Evolutionary conservation across 1,140 invertebrate species (phyloP).

Genomic region (Riptortus pedestris): DNA sequence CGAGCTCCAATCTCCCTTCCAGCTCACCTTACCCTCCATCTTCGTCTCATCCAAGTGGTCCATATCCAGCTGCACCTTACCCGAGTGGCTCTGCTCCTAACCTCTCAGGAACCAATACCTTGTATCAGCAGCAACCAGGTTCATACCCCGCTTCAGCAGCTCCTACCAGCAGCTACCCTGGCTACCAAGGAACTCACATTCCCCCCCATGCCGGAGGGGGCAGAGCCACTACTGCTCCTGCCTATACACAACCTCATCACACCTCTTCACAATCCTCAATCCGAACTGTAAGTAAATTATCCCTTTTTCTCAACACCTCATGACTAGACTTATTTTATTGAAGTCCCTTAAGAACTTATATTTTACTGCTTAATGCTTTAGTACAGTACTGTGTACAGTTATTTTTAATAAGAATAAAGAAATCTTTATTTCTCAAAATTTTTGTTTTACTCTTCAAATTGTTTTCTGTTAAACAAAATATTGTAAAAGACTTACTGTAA

Average conservation of each 20-base stretch:
- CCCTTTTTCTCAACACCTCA: too few species aligned
- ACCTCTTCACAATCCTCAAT: neutral
- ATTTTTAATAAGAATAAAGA: too few species aligned
- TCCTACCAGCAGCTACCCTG: neutral
- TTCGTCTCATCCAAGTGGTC: neutral
- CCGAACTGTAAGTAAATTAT: neutral
- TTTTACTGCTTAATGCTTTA: too few species aligned
- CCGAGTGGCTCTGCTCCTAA: neutral
- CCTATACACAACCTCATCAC: neutral
- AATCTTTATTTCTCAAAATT: too few species aligned
- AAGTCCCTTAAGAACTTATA: too few species aligned
- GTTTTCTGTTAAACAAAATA: too few species aligned
- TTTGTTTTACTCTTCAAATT: too few species aligned
- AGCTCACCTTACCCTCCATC: neutral
- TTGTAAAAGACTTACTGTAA: too few species aligned
- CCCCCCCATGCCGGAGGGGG: neutral
- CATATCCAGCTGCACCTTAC: neutral
- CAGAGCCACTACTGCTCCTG: slow-evolving; percentile 1
- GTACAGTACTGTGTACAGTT: too few species aligned
- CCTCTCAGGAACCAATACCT: neutral
- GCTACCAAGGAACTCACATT: neutral
- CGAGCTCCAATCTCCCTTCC: neutral
- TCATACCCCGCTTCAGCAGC: neutral
- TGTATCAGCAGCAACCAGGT: neutral
- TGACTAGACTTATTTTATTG: too few species aligned